Conservation (phyloP, 35 echinoderm and acorn worm genomes). For the Apostichopus californicus region DNA sequence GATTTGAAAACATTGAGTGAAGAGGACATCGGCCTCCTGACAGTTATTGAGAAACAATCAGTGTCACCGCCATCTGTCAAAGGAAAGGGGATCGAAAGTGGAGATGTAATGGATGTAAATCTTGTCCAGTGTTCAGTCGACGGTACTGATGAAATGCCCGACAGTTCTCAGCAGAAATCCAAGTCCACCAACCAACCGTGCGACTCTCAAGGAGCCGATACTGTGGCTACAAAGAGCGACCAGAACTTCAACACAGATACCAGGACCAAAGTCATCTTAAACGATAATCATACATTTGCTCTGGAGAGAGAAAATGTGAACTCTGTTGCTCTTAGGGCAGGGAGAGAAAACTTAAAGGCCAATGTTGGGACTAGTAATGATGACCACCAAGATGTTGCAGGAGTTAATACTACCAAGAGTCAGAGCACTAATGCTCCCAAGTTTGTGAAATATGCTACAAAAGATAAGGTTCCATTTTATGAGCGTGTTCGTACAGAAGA, state of each 20-base stretch:
- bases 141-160: neutral
- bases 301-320: neutral
- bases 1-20: slow-evolving; percentile 1
- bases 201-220: neutral
- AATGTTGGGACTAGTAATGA: too few species aligned
- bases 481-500: neutral
- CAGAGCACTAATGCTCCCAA: neutral
- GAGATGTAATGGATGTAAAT: neutral
- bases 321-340: neutral
- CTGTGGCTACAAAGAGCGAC: neutral
- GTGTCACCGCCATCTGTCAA: neutral
- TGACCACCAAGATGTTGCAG: neutral
- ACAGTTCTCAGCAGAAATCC: neutral
- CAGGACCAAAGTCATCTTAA: neutral
- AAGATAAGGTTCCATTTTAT: neutral
- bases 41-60: neutral
- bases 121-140: neutral
- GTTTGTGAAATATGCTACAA: neutral
- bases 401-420: neutral
- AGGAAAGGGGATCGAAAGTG: neutral
- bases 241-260: neutral
- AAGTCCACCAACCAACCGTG: neutral
- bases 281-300: neutral
- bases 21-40: neutral
- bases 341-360: neutral